These are phyloP conservation scores for Mesoclemmys tuberculata DNA, from an alignment of 2,113 vertebrate genomes.

Conservation along the genomic window DNA sequence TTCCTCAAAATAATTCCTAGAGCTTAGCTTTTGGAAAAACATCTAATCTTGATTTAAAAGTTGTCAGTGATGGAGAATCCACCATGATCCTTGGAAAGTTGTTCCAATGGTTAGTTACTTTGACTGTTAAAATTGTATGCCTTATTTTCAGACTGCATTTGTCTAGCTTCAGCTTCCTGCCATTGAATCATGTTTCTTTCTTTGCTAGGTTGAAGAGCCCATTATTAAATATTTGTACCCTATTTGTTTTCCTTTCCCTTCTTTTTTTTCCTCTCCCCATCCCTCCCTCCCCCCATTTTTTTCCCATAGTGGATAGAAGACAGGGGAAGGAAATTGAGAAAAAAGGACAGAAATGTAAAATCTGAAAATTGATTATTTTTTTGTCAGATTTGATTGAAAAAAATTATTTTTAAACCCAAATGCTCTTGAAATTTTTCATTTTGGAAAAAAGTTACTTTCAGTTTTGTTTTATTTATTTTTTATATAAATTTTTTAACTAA, in stretches of 20 bases:
- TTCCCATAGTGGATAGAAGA: not conserved
- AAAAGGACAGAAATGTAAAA: not conserved
- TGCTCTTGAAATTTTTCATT: not conserved
- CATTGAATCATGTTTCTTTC: no score
- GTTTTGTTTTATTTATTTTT: not conserved
- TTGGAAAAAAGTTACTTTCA: not conserved
- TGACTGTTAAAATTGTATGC: no score
- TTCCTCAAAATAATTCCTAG: not conserved
- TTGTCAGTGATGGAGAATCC: no score
- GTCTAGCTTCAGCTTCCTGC: no score
- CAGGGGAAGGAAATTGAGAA: not conserved
- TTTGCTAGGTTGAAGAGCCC: no score
- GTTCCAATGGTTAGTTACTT: no score
- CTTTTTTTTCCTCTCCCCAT: not conserved
- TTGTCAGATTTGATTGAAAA: not conserved
- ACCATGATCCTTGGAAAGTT: no score
- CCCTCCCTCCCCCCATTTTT: no score
- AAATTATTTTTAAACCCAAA: not conserved
- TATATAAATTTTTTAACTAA: not conserved
- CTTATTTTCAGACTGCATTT: no score
- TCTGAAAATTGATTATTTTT: not conserved
- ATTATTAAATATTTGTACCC: no score
- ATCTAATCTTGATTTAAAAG: no score
- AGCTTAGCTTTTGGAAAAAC: no score
- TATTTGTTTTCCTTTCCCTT: not conserved